Percentiles rank a stretch among this genome's conserved stretches.
These are phyloP conservation scores for Tetheella fluctuosa DNA, from an alignment of 2,888 invertebrate genomes.

Conservation along the genomic window DNA sequence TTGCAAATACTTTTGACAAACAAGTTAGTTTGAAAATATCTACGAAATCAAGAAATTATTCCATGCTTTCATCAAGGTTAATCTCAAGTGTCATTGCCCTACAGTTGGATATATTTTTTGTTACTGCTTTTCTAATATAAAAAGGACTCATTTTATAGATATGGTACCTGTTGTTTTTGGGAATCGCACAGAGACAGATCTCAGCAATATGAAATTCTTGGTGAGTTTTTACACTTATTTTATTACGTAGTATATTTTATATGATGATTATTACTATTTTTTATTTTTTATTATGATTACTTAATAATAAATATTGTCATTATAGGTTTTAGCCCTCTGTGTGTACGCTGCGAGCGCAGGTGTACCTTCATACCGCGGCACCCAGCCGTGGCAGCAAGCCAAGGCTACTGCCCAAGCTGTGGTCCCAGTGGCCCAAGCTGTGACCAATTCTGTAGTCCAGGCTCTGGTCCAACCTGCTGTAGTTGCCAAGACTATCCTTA, in stretches of 20 bases:
- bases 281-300: not conserved
- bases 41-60: conserved; percentile 30
- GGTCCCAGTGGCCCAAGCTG: conserved; percentile 14
- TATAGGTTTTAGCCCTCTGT: conserved; percentile 51
- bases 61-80: conserved; percentile 46
- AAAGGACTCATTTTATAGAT: conserved; percentile 35
- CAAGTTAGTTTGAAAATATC: conserved; percentile 5
- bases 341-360: conserved; percentile 54
- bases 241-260: no score
- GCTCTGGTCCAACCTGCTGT: conserved; percentile 16
- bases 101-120: conserved; percentile 38
- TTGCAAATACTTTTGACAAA: no score
- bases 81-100: conserved; percentile 46
- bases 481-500: conserved; percentile 18
- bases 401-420: conserved; percentile 22
- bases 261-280: no score
- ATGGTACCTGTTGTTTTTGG: conserved; percentile 50
- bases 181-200: conserved; percentile 46
- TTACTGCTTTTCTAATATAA: conserved; percentile 47
- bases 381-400: conserved; percentile 25
- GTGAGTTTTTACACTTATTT: conserved; percentile 37
- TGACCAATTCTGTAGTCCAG: conserved; percentile 11
- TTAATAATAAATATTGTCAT: conserved; percentile 8
- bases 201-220: conserved; percentile 61
- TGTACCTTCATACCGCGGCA: conserved; percentile 10